Conservation (phyloP, 2,888 invertebrate species). For the Hemaris fuciformis region DNA sequence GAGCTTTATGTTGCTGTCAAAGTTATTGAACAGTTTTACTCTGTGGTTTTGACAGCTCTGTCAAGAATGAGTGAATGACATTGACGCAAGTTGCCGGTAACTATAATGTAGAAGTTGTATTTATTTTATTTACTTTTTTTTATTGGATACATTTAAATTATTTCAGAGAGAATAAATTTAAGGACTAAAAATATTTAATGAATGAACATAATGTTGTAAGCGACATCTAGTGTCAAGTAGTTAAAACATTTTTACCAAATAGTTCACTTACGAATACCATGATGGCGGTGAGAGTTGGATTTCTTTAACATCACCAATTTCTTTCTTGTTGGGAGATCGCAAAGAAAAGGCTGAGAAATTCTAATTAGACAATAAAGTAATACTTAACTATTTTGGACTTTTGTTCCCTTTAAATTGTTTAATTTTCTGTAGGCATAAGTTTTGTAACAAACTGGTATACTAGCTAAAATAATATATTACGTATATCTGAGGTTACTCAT, state of each 20-base stretch:
- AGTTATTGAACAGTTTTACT: conserved; percentile 3
- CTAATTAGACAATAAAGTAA: too few relatives aligned
- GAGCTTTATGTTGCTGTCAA: conserved; percentile 27
- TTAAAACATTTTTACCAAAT: not conserved
- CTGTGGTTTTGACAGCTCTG: not conserved
- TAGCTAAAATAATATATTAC: too few relatives aligned
- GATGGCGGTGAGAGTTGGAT: not conserved
- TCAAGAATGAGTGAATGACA: not conserved
- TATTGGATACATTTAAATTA: too few relatives aligned
- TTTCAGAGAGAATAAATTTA: too few relatives aligned
- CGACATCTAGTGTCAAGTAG: not conserved
- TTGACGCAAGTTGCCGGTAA: not conserved
- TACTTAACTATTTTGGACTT: too few relatives aligned
- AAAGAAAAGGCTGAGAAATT: too few relatives aligned
- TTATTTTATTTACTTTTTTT: too few relatives aligned
- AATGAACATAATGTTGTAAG: not conserved
- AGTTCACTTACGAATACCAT: not conserved
- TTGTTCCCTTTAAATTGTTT: too few relatives aligned
- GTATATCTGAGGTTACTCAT: too few relatives aligned
- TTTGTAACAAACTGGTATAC: too few relatives aligned
- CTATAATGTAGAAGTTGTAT: not conserved
- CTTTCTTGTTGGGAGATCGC: too few relatives aligned
- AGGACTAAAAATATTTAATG: not conserved
- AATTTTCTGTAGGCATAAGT: too few relatives aligned
- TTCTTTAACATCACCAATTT: not conserved